Evolutionary conservation across 2,888 invertebrate genomes (phyloP), one percentile per base, ranked within the genome.

Genomic region (Caenorhabditis imperialis): DNA sequence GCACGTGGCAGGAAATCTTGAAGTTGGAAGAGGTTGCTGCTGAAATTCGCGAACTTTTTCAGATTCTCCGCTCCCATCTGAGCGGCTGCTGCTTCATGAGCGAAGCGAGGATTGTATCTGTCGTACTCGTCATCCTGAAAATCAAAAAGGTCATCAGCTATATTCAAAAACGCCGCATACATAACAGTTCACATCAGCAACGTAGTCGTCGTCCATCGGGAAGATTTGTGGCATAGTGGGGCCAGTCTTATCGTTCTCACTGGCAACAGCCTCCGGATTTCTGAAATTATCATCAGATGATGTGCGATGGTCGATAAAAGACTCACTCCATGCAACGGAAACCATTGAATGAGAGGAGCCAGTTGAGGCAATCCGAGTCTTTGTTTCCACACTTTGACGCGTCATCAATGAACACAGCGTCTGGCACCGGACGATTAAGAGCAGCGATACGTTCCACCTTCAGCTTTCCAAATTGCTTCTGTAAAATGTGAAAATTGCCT

Each of bases 291-390:
- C n/a, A n/a, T n/a, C n/a, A n/a, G n/a, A n/a, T n/a, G n/a, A n/a
- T n/a, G n/a, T n/a, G n/a, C n/a, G n/a, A n/a, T n/a, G n/a, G n/a
- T n/a, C n/a, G n/a, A n/a, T n/a, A n/a, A n/a, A 18, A 37, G 20
- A 44, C 47, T 35, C 10, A 69, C 74, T 62, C 48, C 30, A 45
- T 47, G 50, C 74, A 74, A 35, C 30, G 48, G 58, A 62, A 74
- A n/a, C 74, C 74, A 23, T 44, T 40, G 53, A 69, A 74, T 8
- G 74, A 33, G n/a, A 67, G 33, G 2, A 74, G 38, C 74, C 74
- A 74, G 14, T 50, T 44, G 27, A 74, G 57, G 42, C 61, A 69
- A 33, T 67, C 74, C 1, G 61, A 45, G 1, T 74, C 55, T 6
- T 22, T 25, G 20, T 54, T 65, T 45, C 44, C 50, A 30, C 27